A percentile compares a stretch with the other conserved stretches of the same genome.
phyloP scores from a whole-genome alignment of 2,888 invertebrate genomes.

The Drosophila testacea region DNA sequence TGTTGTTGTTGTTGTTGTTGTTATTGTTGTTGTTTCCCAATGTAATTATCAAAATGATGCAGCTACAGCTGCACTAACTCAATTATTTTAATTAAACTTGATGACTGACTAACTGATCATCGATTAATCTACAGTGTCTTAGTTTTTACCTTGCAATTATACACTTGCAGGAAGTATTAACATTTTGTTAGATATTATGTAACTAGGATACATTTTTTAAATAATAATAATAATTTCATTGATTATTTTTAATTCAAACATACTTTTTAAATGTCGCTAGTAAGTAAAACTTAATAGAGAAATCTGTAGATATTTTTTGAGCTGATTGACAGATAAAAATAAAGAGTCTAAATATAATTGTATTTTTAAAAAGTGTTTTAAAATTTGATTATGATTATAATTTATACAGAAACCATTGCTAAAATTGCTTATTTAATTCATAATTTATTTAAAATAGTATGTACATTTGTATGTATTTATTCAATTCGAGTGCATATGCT shows the following conservation, averaged over 20 bases:
- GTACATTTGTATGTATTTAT: background rate
- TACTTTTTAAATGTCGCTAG: too few species aligned
- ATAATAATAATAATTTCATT: too few species aligned
- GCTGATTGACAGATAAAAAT: too few species aligned
- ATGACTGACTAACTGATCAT: conserved; percentile 53
- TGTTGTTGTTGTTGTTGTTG: conserved; percentile 32
- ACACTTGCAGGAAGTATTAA: background rate
- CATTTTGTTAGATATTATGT: background rate
- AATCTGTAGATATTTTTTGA: too few species aligned
- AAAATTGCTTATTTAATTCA: background rate
- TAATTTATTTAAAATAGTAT: background rate
- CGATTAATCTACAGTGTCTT: conserved; percentile 33
- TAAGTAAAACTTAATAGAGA: too few species aligned
- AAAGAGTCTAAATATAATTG: too few species aligned
- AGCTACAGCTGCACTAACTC: conserved; percentile 48
- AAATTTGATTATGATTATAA: too few species aligned
- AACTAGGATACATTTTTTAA: background rate
- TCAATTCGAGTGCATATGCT: background rate
- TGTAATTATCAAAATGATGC: conserved; percentile 50
- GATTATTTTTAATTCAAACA: too few species aligned
- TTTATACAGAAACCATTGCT: too few species aligned
- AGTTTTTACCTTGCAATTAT: conserved; percentile 3
- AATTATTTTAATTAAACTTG: conserved; percentile 59
- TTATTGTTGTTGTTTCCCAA: conserved; percentile 37
- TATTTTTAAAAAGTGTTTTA: too few species aligned